These are phyloP conservation scores for Trididemnum clinides DNA, from an alignment of 23 tunicate species.

Conservation along the genomic window DNA sequence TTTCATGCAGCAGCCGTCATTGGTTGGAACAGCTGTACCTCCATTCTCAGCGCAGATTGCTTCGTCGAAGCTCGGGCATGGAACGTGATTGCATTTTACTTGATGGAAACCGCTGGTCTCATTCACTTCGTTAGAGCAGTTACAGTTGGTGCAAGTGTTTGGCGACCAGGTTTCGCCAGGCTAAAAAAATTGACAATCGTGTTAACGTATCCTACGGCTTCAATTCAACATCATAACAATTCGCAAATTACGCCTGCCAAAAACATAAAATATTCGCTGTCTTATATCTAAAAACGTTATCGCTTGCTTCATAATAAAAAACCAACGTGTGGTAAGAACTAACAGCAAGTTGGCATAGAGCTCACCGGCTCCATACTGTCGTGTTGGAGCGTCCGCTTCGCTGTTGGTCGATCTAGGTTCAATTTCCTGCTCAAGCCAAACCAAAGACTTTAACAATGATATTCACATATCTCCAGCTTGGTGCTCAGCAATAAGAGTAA, in stretches of 20 bases:
- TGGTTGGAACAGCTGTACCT: conserved; percentile 67
- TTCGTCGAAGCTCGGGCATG: conserved; percentile 70
- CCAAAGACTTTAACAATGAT: too few species aligned
- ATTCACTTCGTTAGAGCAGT: conserved; percentile 36
- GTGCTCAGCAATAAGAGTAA: too few species aligned
- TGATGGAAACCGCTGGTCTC: conserved; percentile 70
- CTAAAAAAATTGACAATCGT: conserved; percentile 4
- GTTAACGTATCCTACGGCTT: neutral
- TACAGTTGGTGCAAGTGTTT: conserved; percentile 54
- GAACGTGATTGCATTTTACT: conserved; percentile 42
- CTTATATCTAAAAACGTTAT: too few species aligned
- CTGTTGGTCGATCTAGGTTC: too few species aligned
- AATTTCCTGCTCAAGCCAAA: too few species aligned
- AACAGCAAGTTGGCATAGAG: neutral
- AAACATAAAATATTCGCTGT: too few species aligned
- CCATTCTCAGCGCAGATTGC: conserved; percentile 39
- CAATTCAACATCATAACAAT: neutral
- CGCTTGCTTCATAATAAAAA: too few species aligned
- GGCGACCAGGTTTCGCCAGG: conserved; percentile 71
- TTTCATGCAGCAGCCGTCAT: conserved; percentile 86
- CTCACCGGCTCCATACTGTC: too few species aligned
- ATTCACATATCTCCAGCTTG: too few species aligned
- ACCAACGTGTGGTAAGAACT: neutral
- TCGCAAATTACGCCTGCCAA: too few species aligned
- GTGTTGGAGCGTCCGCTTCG: too few species aligned